phyloP scores from a whole-genome alignment of 2,113 vertebrate genomes.

The Calidris pygmaea region DNA sequence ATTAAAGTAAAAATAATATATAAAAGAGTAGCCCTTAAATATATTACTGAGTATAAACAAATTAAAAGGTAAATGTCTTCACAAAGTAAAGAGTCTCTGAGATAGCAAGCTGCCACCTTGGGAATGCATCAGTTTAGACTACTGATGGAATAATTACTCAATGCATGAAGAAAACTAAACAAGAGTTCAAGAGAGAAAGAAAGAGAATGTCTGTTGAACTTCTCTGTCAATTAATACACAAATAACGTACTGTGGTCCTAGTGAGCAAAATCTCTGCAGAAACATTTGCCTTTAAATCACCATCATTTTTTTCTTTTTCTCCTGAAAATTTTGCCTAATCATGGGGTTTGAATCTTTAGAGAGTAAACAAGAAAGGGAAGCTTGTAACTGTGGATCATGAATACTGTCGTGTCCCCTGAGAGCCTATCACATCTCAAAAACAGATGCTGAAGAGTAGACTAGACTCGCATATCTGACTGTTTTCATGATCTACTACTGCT shows the following conservation, averaged over 20 bases:
- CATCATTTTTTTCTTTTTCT: not conserved
- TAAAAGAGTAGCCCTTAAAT: not conserved
- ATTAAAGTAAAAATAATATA: not conserved
- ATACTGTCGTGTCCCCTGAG: rapidly evolving
- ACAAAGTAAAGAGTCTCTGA: not conserved
- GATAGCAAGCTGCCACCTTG: not conserved
- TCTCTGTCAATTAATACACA: not conserved
- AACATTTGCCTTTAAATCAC: not conserved
- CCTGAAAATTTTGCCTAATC: not conserved
- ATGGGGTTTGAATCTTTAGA: not conserved
- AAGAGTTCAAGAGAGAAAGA: not conserved
- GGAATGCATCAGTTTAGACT: not conserved
- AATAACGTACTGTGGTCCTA: not conserved
- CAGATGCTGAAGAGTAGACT: not conserved
- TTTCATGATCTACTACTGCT: not conserved
- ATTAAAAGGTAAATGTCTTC: not conserved
- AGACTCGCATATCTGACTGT: not conserved
- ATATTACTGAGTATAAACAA: not conserved
- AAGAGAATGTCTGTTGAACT: not conserved
- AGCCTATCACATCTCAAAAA: not conserved
- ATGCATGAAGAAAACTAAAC: not conserved
- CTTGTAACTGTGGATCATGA: rapidly evolving
- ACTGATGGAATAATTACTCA: not conserved
- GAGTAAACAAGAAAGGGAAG: not conserved
- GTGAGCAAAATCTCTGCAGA: not conserved